Evolutionary conservation across 2,797 vertebrate genomes (phyloP).

Genomic region (Melanotaenia pygmaea): DNA sequence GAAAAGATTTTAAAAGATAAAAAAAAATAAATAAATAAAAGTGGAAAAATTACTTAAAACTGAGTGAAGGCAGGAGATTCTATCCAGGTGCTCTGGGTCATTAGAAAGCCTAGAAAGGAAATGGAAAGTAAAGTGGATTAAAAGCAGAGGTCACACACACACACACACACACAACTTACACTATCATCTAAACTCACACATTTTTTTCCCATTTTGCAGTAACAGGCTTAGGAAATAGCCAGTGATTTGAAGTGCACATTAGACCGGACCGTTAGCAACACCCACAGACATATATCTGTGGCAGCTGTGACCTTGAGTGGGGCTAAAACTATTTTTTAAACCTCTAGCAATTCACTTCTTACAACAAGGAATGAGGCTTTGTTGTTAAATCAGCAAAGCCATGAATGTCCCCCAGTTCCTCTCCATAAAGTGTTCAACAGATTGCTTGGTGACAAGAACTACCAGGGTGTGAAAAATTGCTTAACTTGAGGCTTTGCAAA

Average conservation of each 20-base stretch:
- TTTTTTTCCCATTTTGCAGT: conserved; percentile 71
- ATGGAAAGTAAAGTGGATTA: conserved; percentile 78
- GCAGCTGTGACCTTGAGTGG: conserved; percentile 60
- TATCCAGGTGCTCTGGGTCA: conserved; percentile 54
- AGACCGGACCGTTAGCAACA: conserved; percentile 63
- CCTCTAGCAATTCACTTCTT: conserved; percentile 46
- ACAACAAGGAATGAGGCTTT: conserved; percentile 37
- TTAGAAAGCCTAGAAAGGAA: conserved; percentile 61
- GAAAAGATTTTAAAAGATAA: background rate
- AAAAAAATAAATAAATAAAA: background rate
- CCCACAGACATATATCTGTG: conserved; percentile 54
- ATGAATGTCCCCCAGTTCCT: conserved; percentile 26
- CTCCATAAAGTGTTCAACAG: conserved; percentile 43
- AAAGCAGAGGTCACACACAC: conserved; percentile 54
- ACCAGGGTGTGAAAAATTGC: conserved; percentile 31
- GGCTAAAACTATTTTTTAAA: conserved; percentile 50
- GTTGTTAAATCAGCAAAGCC: conserved; percentile 59
- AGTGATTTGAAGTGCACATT: conserved; percentile 65
- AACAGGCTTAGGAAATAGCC: conserved; percentile 76
- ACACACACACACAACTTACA: conserved; percentile 23
- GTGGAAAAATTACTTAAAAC: background rate
- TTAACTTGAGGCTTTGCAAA: conserved; percentile 10
- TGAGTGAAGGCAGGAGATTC: conserved; percentile 16
- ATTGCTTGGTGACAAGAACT: conserved; percentile 41
- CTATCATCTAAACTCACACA: conserved; percentile 45